phyloP scores from a whole-genome alignment of 2,113 vertebrate genomes.

The Cromileptes altivelis region DNA sequence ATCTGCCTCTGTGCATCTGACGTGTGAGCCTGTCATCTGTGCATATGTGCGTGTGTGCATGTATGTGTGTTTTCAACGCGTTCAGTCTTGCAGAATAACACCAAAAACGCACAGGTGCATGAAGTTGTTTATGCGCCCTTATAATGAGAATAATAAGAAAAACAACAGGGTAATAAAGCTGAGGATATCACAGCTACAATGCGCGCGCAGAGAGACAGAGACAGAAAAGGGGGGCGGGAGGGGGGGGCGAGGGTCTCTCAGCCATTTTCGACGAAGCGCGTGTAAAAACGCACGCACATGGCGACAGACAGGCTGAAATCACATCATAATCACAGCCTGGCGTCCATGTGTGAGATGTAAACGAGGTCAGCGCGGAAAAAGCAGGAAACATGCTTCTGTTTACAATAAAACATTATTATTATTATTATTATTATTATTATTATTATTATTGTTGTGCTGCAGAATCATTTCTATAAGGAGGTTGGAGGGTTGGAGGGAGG shows the following conservation, averaged over 20 bases:
- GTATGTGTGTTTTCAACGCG: neutral
- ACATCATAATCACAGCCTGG: conserved; percentile 21
- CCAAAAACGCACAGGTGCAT: neutral
- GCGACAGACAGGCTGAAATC: conserved; percentile 42
- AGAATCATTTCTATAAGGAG: neutral
- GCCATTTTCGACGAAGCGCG: conserved; percentile 52
- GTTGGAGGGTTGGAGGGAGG: neutral
- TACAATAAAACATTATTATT: neutral
- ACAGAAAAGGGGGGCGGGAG: too few species aligned
- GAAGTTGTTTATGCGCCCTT: conserved; percentile 45
- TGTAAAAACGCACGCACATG: conserved; percentile 62
- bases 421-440: neutral
- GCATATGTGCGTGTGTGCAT: neutral
- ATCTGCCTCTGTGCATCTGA: neutral
- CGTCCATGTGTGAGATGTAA: conserved; percentile 39
- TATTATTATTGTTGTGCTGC: neutral
- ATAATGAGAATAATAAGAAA: neutral
- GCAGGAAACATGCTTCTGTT: rapidly evolving
- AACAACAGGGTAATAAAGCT: conserved; percentile 7
- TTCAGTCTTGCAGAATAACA: neutral
- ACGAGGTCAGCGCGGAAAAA: conserved; percentile 47
- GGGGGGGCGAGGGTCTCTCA: neutral
- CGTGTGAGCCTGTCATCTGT: neutral
- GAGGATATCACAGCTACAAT: neutral
- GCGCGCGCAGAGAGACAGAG: conserved; percentile 37